Base-by-base conservation (phyloP, 2,888 invertebrate species). In the Heliconius aoede region DNA sequence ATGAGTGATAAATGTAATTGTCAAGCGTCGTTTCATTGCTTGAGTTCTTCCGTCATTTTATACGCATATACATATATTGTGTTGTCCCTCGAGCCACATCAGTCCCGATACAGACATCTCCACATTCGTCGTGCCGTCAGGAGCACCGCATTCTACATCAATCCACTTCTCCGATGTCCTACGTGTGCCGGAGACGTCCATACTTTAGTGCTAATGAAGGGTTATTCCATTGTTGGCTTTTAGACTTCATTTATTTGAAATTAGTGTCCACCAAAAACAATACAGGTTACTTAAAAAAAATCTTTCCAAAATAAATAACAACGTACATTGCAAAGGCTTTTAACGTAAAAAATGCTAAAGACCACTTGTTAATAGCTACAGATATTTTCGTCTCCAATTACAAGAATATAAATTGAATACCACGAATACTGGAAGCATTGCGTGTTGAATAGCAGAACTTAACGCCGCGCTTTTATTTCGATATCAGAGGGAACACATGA, bases 111-210 rank as follows among this genome's bases (percentile, higher is more conserved):
- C 62, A 71, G 75, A 71, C 75, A 32, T 61, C 26, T 61, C 30
- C 74, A 69, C 75, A 74, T 61, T 61, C 69, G 69, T 69, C 75
- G 71, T 55, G 75, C 55, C 68, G 77, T 74, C 77, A 65, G 64
- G 26, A 40, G 58, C 46, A 69, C n/a, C 24, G 67, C 72, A 77
- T 79, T 79, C 74, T 77, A 21, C 73, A 74, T 72, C 79, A 79
- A 69, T 79, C 78, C 64, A 13, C 15, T 58, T 69, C 60, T 71
- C 60, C 51, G 32, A 73, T 26, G 60, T 46, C 4, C 77, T 69
- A 51, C 26, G 67, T 51, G 67, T 32, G 26, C 74, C 24, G 26
- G 55, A 13, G 46, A 5, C 15, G 51, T 26, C 46, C 61, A 64
- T 71, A 75, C 46, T 60, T 75, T 55, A 69, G 71, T 75, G 61